Conservation (phyloP, 2,113 vertebrate genomes). For the Zapus hudsonius region DNA sequence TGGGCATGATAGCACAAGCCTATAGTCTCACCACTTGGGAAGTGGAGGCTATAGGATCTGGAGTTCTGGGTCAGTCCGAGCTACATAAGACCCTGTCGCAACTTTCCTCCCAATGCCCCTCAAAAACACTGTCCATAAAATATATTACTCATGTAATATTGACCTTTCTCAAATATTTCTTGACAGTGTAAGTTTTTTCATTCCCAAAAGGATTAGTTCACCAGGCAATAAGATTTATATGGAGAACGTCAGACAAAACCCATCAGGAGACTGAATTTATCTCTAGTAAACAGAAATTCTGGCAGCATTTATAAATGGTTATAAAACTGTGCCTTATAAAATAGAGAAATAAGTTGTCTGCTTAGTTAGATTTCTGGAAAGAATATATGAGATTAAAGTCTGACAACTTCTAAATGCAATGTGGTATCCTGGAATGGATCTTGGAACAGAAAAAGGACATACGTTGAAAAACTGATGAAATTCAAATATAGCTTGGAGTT, state of each 20-base stretch:
- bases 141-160: not conserved
- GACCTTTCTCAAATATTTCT: not conserved
- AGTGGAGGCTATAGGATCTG: not conserved
- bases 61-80: not conserved
- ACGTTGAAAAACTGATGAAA: not conserved
- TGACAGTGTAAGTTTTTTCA: not conserved
- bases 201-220: conserved; percentile 19
- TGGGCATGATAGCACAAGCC: too few relatives aligned
- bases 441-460: not conserved
- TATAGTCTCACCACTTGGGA: too few relatives aligned
- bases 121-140: too few relatives aligned
- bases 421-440: not conserved
- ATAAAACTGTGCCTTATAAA: not conserved
- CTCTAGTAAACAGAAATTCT: conserved; percentile 28
- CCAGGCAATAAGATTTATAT: not conserved
- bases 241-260: conserved; percentile 30
- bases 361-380: conserved; percentile 20
- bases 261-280: conserved; percentile 3
- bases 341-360: conserved; percentile 1
- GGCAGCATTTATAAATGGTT: not conserved
- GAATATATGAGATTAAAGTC: conserved; percentile 25
- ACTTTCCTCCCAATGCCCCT: not conserved
- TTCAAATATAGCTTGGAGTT: not conserved
- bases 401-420: conserved; percentile 15
- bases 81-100: not conserved